Evolutionary conservation across 2,113 vertebrate genomes (phyloP).

Genomic region (Larimichthys crocea): DNA sequence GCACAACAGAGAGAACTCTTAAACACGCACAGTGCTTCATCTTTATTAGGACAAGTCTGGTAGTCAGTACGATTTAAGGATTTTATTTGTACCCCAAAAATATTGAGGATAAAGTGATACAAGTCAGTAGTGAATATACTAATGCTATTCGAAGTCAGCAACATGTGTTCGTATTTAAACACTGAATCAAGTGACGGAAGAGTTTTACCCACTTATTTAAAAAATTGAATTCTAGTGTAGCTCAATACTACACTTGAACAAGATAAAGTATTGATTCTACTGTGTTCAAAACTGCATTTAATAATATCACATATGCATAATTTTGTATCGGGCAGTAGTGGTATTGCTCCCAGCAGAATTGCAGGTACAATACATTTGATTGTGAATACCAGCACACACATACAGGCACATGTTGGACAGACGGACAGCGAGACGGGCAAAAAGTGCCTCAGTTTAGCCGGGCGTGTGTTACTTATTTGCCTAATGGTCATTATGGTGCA

Average conservation of each 20-base stretch:
- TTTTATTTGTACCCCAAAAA: background rate
- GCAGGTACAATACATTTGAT: background rate
- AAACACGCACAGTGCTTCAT: background rate
- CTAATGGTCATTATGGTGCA: conserved; percentile 49
- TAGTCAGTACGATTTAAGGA: background rate
- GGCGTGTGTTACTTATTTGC: conserved; percentile 15
- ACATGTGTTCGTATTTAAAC: background rate
- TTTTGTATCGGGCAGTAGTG: background rate
- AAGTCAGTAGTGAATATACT: too few relatives aligned
- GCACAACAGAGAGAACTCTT: background rate
- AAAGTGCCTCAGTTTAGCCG: background rate
- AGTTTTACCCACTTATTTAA: background rate
- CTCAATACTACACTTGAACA: background rate
- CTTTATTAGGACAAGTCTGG: background rate
- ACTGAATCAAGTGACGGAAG: background rate
- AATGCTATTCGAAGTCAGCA: background rate
- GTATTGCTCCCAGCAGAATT: background rate
- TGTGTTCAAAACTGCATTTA: background rate
- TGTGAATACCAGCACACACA: background rate
- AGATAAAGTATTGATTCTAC: background rate
- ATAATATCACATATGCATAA: background rate
- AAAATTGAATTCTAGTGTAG: background rate
- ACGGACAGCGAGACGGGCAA: background rate
- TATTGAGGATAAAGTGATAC: background rate
- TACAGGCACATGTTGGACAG: background rate